These are phyloP conservation scores for Aphelocoma coerulescens DNA, from an alignment of 2,113 vertebrate species.

Conservation along the genomic window DNA sequence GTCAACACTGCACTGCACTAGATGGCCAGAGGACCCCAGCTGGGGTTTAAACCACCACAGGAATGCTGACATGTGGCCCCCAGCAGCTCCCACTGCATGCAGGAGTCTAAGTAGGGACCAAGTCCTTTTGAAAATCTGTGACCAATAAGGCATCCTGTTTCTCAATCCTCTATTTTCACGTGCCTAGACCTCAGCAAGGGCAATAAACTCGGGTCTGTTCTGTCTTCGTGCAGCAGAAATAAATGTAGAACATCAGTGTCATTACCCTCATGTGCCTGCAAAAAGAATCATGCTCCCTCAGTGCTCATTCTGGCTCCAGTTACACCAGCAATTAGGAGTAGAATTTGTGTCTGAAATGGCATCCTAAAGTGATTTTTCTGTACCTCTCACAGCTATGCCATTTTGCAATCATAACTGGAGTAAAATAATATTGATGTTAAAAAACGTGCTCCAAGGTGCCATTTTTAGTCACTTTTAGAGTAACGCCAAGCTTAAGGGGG, in stretches of 20 bases:
- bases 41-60: neutral
- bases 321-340: neutral
- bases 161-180: neutral
- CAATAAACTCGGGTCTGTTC: neutral
- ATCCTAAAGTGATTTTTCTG: neutral
- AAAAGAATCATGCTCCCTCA: neutral
- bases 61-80: too few relatives aligned
- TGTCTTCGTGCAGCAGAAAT: neutral
- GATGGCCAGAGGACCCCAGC: neutral
- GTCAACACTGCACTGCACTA: neutral
- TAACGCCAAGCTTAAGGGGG: neutral
- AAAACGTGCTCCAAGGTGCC: neutral
- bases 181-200: neutral
- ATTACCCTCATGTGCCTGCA: fast-evolving
- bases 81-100: neutral
- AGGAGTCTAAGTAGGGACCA: neutral
- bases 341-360: neutral
- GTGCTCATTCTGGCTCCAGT: neutral
- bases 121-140: neutral
- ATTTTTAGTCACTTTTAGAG: neutral
- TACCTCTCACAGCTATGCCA: neutral
- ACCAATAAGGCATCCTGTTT: neutral
- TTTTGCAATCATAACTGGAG: neutral
- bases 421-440: neutral
- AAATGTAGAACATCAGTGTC: neutral